Evolutionary conservation across 2,888 invertebrate genomes (phyloP).

Genomic region (Heliconius aoede): DNA sequence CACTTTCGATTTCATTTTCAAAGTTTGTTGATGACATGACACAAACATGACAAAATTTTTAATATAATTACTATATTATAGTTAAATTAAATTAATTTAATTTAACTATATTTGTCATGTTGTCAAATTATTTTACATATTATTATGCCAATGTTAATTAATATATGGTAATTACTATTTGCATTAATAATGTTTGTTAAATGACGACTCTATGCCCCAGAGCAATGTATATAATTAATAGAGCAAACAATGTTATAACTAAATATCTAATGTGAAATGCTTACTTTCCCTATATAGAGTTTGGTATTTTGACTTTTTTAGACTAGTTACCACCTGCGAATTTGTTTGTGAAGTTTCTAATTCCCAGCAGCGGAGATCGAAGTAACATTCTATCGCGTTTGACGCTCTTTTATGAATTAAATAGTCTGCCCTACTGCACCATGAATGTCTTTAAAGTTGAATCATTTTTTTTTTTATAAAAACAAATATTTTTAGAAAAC

Average conservation of each 20-base stretch:
- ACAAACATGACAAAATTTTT: background rate
- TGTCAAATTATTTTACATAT: slow-evolving; percentile 18
- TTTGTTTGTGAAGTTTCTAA: too few species aligned
- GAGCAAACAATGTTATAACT: background rate
- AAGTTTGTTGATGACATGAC: too few species aligned
- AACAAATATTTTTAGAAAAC: background rate
- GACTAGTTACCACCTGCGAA: too few species aligned
- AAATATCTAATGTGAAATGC: background rate
- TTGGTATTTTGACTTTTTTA: too few species aligned
- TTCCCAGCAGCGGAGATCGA: too few species aligned
- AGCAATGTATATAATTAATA: background rate
- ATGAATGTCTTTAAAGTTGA: too few species aligned
- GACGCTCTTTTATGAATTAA: background rate
- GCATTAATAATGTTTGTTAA: slow-evolving; percentile 16
- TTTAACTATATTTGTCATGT: slow-evolving; percentile 11
- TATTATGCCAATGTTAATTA: slow-evolving; percentile 19
- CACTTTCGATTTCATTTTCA: too few species aligned
- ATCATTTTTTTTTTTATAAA: background rate
- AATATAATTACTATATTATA: background rate
- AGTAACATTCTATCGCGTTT: background rate
- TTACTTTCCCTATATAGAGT: background rate
- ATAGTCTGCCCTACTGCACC: background rate
- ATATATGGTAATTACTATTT: slow-evolving; percentile 20
- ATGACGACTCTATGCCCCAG: slow-evolving; percentile 6
- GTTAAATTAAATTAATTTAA: too few species aligned